Evolutionary conservation across 1,140 invertebrate species (phyloP), one percentile per base, ranked within the genome.

Genomic region (Monomorium pharaonis): DNA sequence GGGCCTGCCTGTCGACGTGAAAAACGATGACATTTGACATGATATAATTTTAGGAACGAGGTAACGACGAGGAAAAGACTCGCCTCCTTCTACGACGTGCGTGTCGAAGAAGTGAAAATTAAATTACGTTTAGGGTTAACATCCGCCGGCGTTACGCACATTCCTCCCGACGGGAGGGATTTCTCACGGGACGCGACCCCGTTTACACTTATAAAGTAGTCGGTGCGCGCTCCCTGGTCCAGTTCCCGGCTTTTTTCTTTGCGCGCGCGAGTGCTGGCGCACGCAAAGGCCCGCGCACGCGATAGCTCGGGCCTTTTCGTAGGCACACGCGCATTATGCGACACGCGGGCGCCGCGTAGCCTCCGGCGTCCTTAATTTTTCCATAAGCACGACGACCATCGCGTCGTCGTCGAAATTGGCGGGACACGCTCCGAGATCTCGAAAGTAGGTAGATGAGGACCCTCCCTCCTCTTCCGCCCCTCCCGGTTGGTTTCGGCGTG

Each of bases 371-470:
- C 37, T 62, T 77, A n/a, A n/a, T 63, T 30, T 37, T 87, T 74
- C 78, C 74, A 70, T 42, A 69, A 16, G 42, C 37, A 27, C 60
- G 16, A n/a, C n/a, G n/a, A n/a, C n/a, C 47, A 9, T 12, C 62
- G 33, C 27, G 76, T 58, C 70, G 54, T 67, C 63, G 75, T 67
- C 67, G 85, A 89, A 89, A 89, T 89, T 89, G 84, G n/a, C 14
- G 30, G 88, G 62, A n/a, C 72, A 12, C 72, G 77, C 84, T 80
- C 67, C 47, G 70, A 63, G 84, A 83, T 83, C 83, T 69, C 75
- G 49, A 58, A 58, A 67, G 85, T 44, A 69, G 47, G 56, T 56
- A 85, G 67, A n/a, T 14, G 44, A 42, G 49, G 47, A 78, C 24
- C 42, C 69, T 74, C 51, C 54, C 16, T 49, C 37, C 21, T 16